Evolutionary conservation across 92 coral and sea anemone species (phyloP), one percentile per base, ranked within the genome.

Genomic region (Actinostola sp.): DNA sequence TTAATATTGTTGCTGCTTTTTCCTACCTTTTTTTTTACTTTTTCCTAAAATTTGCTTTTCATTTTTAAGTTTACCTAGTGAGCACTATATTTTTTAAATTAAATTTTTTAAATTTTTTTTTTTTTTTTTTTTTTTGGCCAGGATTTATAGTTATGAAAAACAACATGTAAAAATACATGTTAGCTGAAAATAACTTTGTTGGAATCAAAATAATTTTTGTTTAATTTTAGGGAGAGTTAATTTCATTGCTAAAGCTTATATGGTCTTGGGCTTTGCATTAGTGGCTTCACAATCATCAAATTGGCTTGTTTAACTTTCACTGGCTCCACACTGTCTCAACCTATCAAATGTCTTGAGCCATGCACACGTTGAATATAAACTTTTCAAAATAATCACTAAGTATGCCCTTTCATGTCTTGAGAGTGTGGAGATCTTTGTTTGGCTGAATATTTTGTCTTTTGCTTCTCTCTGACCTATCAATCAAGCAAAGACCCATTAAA

Each of bases 301-400:
- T 66, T 44, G 31, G 62, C 48, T 68, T 68, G 74, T 68, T 68
- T 68, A 68, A 68, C 61, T 51, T 36, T 20, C 11, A 16, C 13
- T 32, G 74, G 74, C 74, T 68, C 74, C 74, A 68, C 15, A 28
- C 31, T 31, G 74, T 68, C 74, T 68, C 46, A 17, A n/a, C 30
- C 26, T 68, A 56, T 68, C 74, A 51, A 68, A 50, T 68, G 61
- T 32, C 74, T 13, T 30, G 39, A 68, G 26, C 62, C 54, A 20
- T 68, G 33, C 30, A 25, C 61, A 34, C 74, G 31, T 68, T 68
- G 58, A 68, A 16, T 51, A 68, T 51, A 49, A 27, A 49, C 44
- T 68, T 51, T 62, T 56, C 41, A 51, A 68, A 68, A 44, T 30
- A 68, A 51, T 52, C 74, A 68, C 74, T 68, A 33, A 30, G 36